Evolutionary conservation across 2,797 vertebrate species (phyloP).

Genomic region (Gorsachius magnificus): DNA sequence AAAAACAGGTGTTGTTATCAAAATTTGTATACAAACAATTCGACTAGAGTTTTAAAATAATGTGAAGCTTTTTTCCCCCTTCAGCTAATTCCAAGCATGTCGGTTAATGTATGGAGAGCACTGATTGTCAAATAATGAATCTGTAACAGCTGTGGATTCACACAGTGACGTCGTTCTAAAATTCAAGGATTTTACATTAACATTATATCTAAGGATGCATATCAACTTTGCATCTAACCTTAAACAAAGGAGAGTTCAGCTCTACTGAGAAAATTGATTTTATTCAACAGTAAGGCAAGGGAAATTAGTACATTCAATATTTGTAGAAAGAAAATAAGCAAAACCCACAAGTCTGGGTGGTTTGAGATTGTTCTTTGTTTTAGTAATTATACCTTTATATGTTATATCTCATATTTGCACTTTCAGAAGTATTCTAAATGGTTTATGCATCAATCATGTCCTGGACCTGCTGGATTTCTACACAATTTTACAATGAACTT

Average conservation of each 20-base stretch:
- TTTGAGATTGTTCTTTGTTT: conserved; percentile 81
- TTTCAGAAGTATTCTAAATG: conserved; percentile 69
- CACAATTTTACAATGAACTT: conserved; percentile 49
- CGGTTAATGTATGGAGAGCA: conserved; percentile 67
- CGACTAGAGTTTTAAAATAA: conserved; percentile 77
- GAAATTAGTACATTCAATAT: conserved; percentile 85
- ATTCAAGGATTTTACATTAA: conserved; percentile 74
- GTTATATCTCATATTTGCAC: conserved; percentile 75
- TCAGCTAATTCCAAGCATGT: conserved; percentile 63
- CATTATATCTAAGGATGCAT: conserved; percentile 72
- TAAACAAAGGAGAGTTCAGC: conserved; percentile 79
- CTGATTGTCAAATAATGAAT: conserved; percentile 74
- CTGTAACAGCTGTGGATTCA: conserved; percentile 51
- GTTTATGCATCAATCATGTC: conserved; percentile 51
- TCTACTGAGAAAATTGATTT: conserved; percentile 82
- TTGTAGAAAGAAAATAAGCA: conserved; percentile 81
- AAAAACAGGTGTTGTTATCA: conserved; percentile 81
- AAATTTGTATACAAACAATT: conserved; percentile 77
- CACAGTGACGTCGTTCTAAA: conserved; percentile 70
- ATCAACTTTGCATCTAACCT: conserved; percentile 78
- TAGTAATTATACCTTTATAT: conserved; percentile 80
- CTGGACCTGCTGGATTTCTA: conserved; percentile 53
- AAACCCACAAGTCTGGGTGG: conserved; percentile 76
- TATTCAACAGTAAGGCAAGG: conserved; percentile 78
- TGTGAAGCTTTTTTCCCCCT: conserved; percentile 51